phyloP scores from a whole-genome alignment of 2,888 invertebrate species.

The Phrixothrix hirtus region DNA sequence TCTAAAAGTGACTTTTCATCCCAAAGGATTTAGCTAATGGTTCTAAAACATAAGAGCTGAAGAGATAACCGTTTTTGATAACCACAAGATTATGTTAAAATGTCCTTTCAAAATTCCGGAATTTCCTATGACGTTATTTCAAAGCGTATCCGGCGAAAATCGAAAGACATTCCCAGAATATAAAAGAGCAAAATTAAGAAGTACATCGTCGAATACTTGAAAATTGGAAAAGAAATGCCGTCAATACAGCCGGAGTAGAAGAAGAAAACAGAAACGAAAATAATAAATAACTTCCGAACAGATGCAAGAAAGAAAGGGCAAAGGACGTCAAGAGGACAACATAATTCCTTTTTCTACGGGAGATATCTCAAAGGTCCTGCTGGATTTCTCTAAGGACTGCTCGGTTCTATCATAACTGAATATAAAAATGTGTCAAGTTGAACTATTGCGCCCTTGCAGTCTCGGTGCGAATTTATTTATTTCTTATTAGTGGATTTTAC shows the following conservation, averaged over 20 bases:
- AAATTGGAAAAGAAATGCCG: conserved; percentile 9
- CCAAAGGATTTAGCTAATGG: too few species aligned
- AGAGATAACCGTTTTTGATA: too few species aligned
- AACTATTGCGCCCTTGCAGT: background rate
- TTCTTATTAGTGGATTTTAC: too few species aligned
- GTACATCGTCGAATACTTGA: background rate
- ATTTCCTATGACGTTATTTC: too few species aligned
- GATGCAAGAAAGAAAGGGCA: conserved; percentile 8
- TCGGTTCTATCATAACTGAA: conserved; percentile 15
- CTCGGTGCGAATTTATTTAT: background rate
- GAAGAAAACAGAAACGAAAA: conserved; percentile 3
- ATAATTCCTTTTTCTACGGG: conserved; percentile 25
- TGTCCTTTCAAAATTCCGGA: too few species aligned
- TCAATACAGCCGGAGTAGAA: background rate
- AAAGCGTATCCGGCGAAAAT: conserved; percentile 3
- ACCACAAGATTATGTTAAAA: background rate
- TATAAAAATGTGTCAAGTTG: conserved; percentile 10
- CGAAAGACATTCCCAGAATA: background rate
- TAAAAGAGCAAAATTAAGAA: conserved; percentile 11
- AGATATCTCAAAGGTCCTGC: conserved; percentile 18
- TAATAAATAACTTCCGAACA: conserved; percentile 19
- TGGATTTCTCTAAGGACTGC: conserved; percentile 27
- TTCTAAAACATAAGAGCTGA: too few species aligned
- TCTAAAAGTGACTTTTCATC: too few species aligned
- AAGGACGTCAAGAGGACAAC: conserved; percentile 26